These are phyloP conservation scores for Helicolenus hilgendorfi DNA, from an alignment of 2,797 vertebrate species.

Conservation along the genomic window DNA sequence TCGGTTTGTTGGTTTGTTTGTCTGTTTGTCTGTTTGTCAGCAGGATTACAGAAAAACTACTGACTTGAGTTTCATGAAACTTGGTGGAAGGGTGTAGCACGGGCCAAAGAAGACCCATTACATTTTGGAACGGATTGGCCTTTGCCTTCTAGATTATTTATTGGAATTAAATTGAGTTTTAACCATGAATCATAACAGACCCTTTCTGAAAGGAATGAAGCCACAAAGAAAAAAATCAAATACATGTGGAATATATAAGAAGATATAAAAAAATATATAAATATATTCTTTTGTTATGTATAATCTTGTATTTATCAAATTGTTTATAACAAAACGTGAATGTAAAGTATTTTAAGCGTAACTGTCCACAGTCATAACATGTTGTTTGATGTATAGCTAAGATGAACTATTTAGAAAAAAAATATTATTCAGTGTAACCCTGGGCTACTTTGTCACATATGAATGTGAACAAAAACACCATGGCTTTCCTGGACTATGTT, in stretches of 20 bases:
- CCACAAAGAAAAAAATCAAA: slow-evolving; percentile 77
- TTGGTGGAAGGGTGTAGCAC: background rate
- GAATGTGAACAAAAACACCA: slow-evolving; percentile 74
- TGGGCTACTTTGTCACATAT: slow-evolving; percentile 72
- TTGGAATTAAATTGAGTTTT: slow-evolving; percentile 69
- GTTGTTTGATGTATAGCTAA: slow-evolving; percentile 92
- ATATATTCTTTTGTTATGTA: slow-evolving; percentile 93
- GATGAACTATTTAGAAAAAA: slow-evolving; percentile 83
- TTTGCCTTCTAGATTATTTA: slow-evolving; percentile 62
- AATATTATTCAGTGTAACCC: slow-evolving; percentile 84
- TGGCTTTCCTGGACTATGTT: slow-evolving; percentile 87
- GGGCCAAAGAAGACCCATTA: background rate
- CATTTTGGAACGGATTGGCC: background rate
- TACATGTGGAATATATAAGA: slow-evolving; percentile 82
- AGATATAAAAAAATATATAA: slow-evolving; percentile 80
- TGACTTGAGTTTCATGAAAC: background rate
- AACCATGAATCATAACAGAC: slow-evolving; percentile 65
- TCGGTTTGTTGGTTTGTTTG: background rate
- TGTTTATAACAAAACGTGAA: slow-evolving; percentile 92
- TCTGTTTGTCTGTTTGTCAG: background rate
- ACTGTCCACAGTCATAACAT: slow-evolving; percentile 89
- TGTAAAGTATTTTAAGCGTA: slow-evolving; percentile 92
- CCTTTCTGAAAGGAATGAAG: slow-evolving; percentile 81
- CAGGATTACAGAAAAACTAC: background rate
- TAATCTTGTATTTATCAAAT: slow-evolving; percentile 93